Conservation (phyloP, 2,113 vertebrate species). For the Casuarius casuarius region DNA sequence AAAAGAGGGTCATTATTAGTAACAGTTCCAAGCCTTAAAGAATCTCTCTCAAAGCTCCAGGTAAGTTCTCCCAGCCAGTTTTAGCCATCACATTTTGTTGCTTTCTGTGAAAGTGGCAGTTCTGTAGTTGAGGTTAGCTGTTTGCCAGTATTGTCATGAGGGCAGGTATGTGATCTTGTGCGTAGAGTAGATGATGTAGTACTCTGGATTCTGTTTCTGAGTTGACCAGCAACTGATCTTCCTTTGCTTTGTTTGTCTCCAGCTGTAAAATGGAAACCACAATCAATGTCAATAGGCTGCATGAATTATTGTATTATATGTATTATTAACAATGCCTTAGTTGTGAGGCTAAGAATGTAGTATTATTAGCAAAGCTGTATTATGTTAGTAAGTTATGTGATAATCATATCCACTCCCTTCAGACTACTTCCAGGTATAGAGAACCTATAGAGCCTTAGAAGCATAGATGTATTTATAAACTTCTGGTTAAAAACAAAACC, state of each 20-base stretch:
- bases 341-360: background rate
- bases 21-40: slow-evolving; percentile 87
- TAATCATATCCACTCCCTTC: background rate
- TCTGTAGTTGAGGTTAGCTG: background rate
- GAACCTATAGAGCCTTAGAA: background rate
- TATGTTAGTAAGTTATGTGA: background rate
- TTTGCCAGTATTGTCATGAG: background rate
- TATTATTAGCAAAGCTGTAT: background rate
- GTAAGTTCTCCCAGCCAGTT: slow-evolving; percentile 66
- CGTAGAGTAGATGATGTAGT: background rate
- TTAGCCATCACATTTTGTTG: background rate
- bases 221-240: background rate
- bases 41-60: slow-evolving; percentile 84
- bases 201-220: background rate
- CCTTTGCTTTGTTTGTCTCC: background rate
- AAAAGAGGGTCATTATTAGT: slow-evolving; percentile 86
- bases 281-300: background rate
- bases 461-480: background rate
- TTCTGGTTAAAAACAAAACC: background rate
- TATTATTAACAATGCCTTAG: background rate
- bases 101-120: background rate
- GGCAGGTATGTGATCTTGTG: background rate
- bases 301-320: background rate
- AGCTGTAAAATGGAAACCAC: background rate
- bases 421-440: background rate